Evolutionary conservation across 1,140 invertebrate genomes (phyloP), one percentile per base, ranked within the genome.

Genomic region (Drosophila azteca): DNA sequence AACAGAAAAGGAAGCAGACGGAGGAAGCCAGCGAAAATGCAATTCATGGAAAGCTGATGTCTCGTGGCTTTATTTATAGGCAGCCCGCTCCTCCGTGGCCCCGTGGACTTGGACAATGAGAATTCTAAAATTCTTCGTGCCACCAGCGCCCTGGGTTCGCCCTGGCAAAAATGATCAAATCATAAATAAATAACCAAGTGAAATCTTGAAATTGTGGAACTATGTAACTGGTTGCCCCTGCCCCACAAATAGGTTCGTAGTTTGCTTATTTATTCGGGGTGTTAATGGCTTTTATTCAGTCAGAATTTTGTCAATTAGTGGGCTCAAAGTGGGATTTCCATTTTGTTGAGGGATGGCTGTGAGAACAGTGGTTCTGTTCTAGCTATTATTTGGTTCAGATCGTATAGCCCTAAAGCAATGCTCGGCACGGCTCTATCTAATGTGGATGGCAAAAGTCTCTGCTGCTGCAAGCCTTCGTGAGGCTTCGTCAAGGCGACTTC

Each of bases 41-140:
- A 85, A 85, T 85, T 85, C 83, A 85, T 85, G 81, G 77, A 59
- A 81, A 77, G 65, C 79, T 75, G 81, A 77, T 81, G 78, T 87
- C 74, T 67, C 74, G 77, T 69, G 81, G 82, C 74, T 80, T 85
- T 85, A 69, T 66, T 77, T 84, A 62, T 61, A 39, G 59, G 43
- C 48, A 44, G 46, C 55, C 53, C 63, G 17, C 17, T 17, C 8
- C 45, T 4, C 31, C 6, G 15, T 8, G 2, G n/a, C 8, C 41
- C 31, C 44, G 17, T 26, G 59, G 64, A 69, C 46, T 64, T 55
- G 62, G 64, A 75, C 64, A 80, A 74, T 81, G 77, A 58, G 73
- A 84, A 77, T 81, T 61, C 48, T 61, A 64, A 77, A 85, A 72
- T 70, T 77, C 67, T 70, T 77, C 71, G 50, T 61, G 11, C 57